Base-by-base conservation (phyloP, 2,797 vertebrate species). In the Sebastes hubbsi region DNA sequence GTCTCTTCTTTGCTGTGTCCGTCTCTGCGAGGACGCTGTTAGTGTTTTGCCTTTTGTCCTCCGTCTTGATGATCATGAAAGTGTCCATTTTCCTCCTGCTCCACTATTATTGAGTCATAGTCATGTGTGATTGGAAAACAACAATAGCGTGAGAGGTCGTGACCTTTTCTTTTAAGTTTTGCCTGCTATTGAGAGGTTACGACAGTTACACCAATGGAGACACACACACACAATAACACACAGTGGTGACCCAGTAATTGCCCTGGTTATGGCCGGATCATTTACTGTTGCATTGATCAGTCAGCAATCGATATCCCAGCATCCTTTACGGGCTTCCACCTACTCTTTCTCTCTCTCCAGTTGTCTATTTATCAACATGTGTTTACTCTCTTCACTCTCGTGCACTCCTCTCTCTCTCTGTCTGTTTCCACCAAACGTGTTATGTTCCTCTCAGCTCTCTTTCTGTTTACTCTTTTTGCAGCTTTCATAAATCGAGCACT, bases 261-360 rank as follows among this genome's bases (percentile, higher is more conserved):
- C 56, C 75, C 77, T 76, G 75, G 32, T 89, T 85, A 79, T 42
- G 55, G 52, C 52, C 7, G 61, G 82, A 84, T 88, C 74, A 54
- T 82, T 91, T 71, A 81, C 77, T 81, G 46, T 27, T 66, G 58
- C 83, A 92, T 88, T 82, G 87, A 91, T 91, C 67, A 63, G 54
- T 49, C 20, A 18, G 69, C 7, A 11, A 80, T 91, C 84, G 3
- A 90, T 91, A 76, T 67, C 60, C 36, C 77, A 79, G 70, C 30
- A 52, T 82, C 60, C 70, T 73, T 65, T 2, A 24, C 2, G 9
- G 55, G 68, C 54, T 34, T 80, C 76, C 63, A 72, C 72, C 66
- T 8, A 3, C 65, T 78, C 32, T 18, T 27, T 55, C 32, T 63
- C 30, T 62, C 16, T 29, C 65, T 52, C 13, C 18, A n/a, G 6